Evolutionary conservation across 2,797 vertebrate genomes (phyloP).

Genomic region (Danio jaintianensis): DNA sequence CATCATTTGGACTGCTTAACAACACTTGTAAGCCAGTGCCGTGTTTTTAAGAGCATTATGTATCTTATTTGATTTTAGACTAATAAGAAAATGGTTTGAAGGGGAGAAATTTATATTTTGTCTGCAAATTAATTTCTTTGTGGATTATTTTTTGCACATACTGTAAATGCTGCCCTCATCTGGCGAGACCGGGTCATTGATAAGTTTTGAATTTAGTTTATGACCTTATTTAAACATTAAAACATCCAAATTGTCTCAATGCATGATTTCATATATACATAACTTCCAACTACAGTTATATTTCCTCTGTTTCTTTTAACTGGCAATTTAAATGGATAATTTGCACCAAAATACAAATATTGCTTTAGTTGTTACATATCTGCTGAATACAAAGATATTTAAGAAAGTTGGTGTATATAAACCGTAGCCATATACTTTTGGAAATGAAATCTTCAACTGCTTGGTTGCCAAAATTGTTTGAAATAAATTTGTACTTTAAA

Average conservation of each 20-base stretch:
- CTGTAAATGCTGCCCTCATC: conserved; percentile 40
- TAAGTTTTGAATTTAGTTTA: neutral
- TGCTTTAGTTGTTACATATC: no score
- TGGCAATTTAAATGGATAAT: no score
- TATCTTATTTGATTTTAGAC: neutral
- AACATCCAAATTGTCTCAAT: neutral
- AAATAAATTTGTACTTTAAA: no score
- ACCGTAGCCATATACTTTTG: no score
- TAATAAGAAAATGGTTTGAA: neutral
- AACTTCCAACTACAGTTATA: neutral
- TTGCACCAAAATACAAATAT: no score
- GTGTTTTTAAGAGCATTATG: conserved; percentile 5
- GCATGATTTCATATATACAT: neutral
- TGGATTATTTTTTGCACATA: neutral
- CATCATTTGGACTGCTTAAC: neutral
- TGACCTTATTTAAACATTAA: neutral
- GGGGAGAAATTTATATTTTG: no score
- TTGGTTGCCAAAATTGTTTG: no score
- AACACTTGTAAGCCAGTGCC: conserved; percentile 7
- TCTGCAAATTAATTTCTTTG: neutral
- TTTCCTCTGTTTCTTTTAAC: neutral
- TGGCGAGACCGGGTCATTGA: neutral
- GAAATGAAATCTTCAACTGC: no score
- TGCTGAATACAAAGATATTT: no score
- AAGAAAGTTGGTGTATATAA: no score